These are phyloP conservation scores for Drosophila rhopaloa DNA, from an alignment of 1,140 invertebrate species.

Conservation along the genomic window DNA sequence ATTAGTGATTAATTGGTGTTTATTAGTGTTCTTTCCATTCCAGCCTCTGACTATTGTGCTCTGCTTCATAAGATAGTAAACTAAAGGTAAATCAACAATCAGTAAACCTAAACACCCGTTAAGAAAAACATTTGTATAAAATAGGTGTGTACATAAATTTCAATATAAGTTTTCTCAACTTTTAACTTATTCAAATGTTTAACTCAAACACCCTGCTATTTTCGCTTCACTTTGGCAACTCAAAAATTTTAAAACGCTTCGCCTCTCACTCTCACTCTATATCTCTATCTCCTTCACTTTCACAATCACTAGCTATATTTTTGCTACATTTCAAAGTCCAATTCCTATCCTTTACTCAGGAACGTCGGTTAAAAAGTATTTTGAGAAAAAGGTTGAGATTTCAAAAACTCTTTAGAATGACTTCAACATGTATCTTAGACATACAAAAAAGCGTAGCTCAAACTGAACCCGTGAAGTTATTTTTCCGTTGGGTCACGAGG, in stretches of 20 bases:
- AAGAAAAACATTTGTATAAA: neutral
- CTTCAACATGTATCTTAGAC: neutral
- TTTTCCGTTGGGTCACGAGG: slow-evolving; percentile 1
- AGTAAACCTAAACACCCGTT: neutral
- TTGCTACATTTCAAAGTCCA: neutral
- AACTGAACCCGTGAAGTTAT: slow-evolving; percentile 16
- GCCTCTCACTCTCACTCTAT: slow-evolving; percentile 9
- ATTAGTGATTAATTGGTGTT: slow-evolving; percentile 14
- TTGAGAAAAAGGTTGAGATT: neutral
- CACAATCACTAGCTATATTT: slow-evolving; percentile 17
- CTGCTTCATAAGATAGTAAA: neutral
- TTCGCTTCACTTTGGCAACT: slow-evolving; percentile 45
- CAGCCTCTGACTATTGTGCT: neutral
- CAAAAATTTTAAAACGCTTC: slow-evolving; percentile 27
- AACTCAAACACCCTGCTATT: slow-evolving; percentile 7
- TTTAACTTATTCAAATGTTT: neutral
- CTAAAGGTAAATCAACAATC: slow-evolving; percentile 3
- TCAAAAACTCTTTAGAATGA: neutral
- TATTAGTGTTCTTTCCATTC: neutral
- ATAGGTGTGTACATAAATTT: neutral
- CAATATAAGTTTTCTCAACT: neutral
- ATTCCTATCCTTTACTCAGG: slow-evolving; percentile 1
- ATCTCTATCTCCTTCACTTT: slow-evolving; percentile 18
- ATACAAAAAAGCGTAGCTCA: slow-evolving; percentile 1
- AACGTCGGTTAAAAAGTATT: slow-evolving; percentile 1